Evolutionary conservation across 2,888 invertebrate species (phyloP), one percentile per base, ranked within the genome.

Genomic region (Pristionchus japonicus): DNA sequence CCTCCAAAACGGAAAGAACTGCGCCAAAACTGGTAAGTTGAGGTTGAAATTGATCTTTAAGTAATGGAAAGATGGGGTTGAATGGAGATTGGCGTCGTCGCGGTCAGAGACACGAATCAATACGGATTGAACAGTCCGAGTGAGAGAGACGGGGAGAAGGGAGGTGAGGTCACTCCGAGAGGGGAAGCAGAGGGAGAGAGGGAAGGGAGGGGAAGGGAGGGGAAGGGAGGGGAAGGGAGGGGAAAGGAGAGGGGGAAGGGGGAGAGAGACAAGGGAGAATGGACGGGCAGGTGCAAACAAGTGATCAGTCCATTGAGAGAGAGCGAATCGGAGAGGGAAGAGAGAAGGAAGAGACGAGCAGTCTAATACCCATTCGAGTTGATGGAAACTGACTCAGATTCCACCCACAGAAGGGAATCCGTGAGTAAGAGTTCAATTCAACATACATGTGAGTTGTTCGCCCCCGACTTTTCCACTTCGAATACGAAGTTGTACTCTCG

Each of bases 251-350:
- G n/a, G 52, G 11, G 86, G 15, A 70, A 64, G 85, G 52, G 27
- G 34, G 13, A 11, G 23, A 57, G 70, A 47, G 70, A 67, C 49
- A 70, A 47, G 61, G 40, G 87, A 57, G 87, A 80, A 61, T 37
- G 43, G 52, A 86, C 87, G 61, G 43, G 15, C 87, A 87, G 87
- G 77, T 87, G 80, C 77, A 87, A 87, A 80, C 87, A 87, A 77
- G 86, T 86, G 86, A 87, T 77, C 87, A 80, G 77, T 64, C 52
- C 80, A 61, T 77, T 87, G 87, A 52, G 87, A 87, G 80, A 87
- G 77, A 61, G 64, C 77, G 87, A 87, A 57, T 86, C 64, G 64
- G 52, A 40, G 34, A 64, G 27, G 7, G 70, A 34, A 40, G n/a
- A n/a, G n/a, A n/a, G n/a, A n/a, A n/a, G n/a, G n/a, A n/a, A n/a